phyloP scores from a whole-genome alignment of 2,888 invertebrate genomes.

The Euspilapteryx auroguttella region DNA sequence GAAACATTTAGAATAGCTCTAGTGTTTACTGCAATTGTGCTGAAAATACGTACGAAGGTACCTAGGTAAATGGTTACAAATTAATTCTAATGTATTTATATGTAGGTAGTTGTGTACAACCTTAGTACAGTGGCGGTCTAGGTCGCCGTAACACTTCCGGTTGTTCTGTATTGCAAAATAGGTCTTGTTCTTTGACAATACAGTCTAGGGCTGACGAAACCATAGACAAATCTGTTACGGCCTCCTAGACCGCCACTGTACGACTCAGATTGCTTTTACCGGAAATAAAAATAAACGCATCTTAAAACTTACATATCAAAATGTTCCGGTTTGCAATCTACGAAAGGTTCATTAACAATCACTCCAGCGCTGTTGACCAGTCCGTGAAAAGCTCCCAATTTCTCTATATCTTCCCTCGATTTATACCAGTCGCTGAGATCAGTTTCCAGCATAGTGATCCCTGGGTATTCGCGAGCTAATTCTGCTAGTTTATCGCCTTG shows the following conservation, averaged over 20 bases:
- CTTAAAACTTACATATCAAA: constrained; percentile 77
- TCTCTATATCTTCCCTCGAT: constrained; percentile 56
- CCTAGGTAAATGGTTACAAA: not conserved
- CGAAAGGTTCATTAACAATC: constrained; percentile 68
- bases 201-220: too few species aligned
- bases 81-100: constrained; percentile 1
- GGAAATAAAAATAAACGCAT: too few species aligned
- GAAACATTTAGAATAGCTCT: constrained; percentile 82
- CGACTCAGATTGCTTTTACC: too few species aligned
- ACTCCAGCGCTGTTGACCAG: constrained; percentile 88
- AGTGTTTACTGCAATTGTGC: constrained; percentile 74
- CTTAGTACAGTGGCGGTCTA: too few species aligned
- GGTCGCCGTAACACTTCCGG: too few species aligned
- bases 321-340: constrained; percentile 67
- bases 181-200: too few species aligned
- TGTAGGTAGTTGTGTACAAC: not conserved
- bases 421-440: constrained; percentile 77
- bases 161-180: too few species aligned
- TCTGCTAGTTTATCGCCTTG: constrained; percentile 64
- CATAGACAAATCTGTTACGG: too few species aligned
- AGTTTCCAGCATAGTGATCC: constrained; percentile 63
- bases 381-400: constrained; percentile 71
- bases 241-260: too few species aligned
- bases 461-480: constrained; percentile 61
- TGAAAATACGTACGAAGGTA: constrained; percentile 19